Evolutionary conservation across 1,140 invertebrate genomes (phyloP).

Genomic region (Propsilocerus akamusi): DNA sequence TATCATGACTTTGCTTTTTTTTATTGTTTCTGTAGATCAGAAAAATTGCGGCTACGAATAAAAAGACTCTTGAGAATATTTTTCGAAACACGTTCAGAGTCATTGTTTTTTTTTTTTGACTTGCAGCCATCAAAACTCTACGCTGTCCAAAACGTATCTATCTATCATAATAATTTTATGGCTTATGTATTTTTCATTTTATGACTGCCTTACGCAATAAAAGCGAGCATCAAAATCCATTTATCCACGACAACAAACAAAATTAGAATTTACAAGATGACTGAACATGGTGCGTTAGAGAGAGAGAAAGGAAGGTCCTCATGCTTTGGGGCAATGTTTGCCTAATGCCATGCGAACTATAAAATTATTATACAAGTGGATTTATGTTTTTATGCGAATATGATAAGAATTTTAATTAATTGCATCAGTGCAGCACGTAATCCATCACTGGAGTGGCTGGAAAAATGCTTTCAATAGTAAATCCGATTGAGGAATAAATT

Average conservation of each 20-base stretch:
- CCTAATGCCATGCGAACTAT: background rate
- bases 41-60: background rate
- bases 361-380: background rate
- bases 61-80: background rate
- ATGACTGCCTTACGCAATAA: background rate
- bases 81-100: too few relatives aligned
- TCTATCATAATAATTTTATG: constrained; percentile 4
- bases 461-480: background rate
- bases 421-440: too few relatives aligned
- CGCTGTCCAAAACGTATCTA: constrained; percentile 1
- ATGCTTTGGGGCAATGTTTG: background rate
- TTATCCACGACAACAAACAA: background rate
- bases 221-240: background rate
- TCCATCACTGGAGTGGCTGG: too few relatives aligned
- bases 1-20: too few relatives aligned
- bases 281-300: background rate
- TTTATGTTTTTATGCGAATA: background rate
- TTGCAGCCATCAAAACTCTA: too few relatives aligned
- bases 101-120: too few relatives aligned
- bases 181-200: background rate
- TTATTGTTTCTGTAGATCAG: background rate
- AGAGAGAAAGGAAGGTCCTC: background rate
- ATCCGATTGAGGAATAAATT: background rate
- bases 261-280: constrained; percentile 1
- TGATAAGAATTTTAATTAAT: background rate